Percentiles rank a stretch among this genome's conserved stretches.
Conservation (phyloP, 2,113 vertebrate species). For the Salvator merianae region DNA sequence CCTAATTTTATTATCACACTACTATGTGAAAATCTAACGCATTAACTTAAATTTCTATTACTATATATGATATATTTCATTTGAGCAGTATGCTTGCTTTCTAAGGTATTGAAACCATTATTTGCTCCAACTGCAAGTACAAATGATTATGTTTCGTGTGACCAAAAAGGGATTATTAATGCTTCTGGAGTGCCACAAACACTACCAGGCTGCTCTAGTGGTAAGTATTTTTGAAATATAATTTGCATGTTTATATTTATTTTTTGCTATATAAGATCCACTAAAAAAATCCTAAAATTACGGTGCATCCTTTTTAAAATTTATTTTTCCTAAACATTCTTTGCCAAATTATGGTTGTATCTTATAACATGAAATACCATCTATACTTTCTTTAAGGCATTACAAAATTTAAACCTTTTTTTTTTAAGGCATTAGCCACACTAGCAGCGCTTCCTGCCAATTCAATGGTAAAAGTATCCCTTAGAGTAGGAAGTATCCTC, state of each 20-base stretch:
- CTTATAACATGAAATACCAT: too few relatives aligned
- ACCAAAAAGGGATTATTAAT: constrained; percentile 23
- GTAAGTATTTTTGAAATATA: constrained; percentile 11
- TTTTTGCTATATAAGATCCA: too few relatives aligned
- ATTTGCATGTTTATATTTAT: background rate
- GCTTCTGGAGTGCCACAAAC: constrained; percentile 19
- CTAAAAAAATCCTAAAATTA: too few relatives aligned
- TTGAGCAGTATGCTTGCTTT: constrained; percentile 21
- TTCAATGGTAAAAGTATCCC: too few relatives aligned
- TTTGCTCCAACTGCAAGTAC: constrained; percentile 30
- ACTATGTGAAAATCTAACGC: background rate
- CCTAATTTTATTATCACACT: background rate
- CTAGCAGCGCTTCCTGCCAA: too few relatives aligned
- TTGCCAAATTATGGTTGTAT: too few relatives aligned
- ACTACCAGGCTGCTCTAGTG: background rate
- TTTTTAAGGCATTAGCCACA: too few relatives aligned
- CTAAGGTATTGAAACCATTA: constrained; percentile 28
- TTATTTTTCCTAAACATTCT: too few relatives aligned
- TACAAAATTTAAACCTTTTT: too few relatives aligned
- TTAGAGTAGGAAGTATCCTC: too few relatives aligned
- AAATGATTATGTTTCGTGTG: constrained; percentile 37
- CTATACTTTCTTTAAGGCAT: too few relatives aligned
- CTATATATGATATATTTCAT: constrained; percentile 12
- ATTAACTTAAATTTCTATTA: constrained; percentile 2
- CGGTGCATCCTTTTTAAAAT: too few relatives aligned